These are phyloP conservation scores for Dolichotis patagonum DNA, from an alignment of 2,113 vertebrate genomes.

Conservation along the genomic window DNA sequence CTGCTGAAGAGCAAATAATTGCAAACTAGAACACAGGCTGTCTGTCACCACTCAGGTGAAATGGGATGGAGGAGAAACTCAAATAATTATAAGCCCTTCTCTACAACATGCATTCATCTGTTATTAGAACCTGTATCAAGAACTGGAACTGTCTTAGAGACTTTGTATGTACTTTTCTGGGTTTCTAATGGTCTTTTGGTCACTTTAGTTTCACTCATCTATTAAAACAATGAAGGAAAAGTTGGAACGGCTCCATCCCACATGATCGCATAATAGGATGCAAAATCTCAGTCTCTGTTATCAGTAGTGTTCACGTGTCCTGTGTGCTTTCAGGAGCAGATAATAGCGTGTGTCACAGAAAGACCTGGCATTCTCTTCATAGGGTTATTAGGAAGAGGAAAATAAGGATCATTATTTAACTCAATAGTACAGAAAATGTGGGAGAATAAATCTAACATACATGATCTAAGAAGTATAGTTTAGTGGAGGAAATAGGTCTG, in stretches of 20 bases:
- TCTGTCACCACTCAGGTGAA: too few species aligned
- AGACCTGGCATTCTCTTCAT: neutral
- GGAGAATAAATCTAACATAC: neutral
- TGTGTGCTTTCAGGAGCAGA: neutral
- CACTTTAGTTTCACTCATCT: neutral
- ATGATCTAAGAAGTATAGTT: neutral
- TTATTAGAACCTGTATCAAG: neutral
- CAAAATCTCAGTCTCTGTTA: neutral
- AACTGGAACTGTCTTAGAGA: neutral
- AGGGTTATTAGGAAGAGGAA: neutral
- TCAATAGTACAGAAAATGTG: neutral
- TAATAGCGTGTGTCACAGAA: neutral
- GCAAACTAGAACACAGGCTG: too few species aligned
- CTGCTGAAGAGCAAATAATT: too few species aligned
- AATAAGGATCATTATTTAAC: neutral
- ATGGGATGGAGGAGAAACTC: neutral
- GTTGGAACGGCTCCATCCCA: neutral
- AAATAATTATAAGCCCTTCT: neutral
- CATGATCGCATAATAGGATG: too few species aligned
- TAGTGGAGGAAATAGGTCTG: neutral
- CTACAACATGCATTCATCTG: neutral
- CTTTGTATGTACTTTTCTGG: neutral
- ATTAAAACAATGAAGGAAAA: neutral
- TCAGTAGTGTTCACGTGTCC: neutral
- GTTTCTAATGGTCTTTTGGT: neutral